Evolutionary conservation across 1,140 invertebrate species (phyloP), one percentile per base, ranked within the genome.

Genomic region (Tetragonula clypearis): DNA sequence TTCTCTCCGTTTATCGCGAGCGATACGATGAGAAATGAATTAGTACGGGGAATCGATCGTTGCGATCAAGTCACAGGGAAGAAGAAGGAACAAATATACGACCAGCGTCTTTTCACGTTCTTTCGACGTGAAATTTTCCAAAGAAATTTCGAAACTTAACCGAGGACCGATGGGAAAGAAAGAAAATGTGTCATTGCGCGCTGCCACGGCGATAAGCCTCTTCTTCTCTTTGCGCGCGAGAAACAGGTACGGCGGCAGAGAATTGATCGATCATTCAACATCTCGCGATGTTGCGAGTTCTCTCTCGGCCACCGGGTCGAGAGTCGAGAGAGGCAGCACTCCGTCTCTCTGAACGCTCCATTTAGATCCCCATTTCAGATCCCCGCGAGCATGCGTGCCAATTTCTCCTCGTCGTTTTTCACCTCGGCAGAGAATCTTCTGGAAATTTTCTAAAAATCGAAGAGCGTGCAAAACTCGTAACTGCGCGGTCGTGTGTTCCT

Each of bases 231-330:
- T 75, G 80, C 80, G 76, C 60, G 58, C 68, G 2, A 77, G 85
- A 86, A 86, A 84, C 87, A 88, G 84, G 79, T 69, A 79, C 85
- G 82, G 84, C 84, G 87, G 84, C 87, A 82, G 41, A 60, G 85
- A 88, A 89, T 86, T 89, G 77, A 89, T 86, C 88, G 76, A 89
- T 89, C 88, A 87, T 87, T 82, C 80, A 75, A 77, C 84, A 80
- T 89, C 80, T 60, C 60, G 75, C 66, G 53, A 58, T n/a, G n/a
- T n/a, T n/a, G 62, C 83, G 60, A 74, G 84, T 82, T 76, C 30
- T 76, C 30, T 76, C 75, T 17, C 35, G 55, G 68, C 73, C 62
- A 58, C 56, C 73, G 66, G 62, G 55, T 56, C 55, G 30, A 60
- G 12, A 78, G 55, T 53, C 56, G 30, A 69, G 11, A 62, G 41